Percentiles rank a stretch among this genome's conserved stretches.
phyloP scores from a whole-genome alignment of 2,888 invertebrate species.

The Archips crataeganus region DNA sequence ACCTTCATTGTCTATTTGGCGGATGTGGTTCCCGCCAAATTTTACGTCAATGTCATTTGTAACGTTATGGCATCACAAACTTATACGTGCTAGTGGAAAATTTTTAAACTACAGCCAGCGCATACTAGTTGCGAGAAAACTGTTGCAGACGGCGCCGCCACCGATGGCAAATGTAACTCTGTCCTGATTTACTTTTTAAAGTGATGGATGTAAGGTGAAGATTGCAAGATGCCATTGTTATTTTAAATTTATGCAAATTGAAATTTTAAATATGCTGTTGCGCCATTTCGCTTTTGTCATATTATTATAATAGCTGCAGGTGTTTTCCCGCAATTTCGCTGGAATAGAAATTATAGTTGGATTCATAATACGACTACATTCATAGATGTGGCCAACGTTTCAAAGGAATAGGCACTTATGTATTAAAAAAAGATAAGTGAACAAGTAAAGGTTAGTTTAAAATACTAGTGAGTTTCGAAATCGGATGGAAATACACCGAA shows the following conservation, averaged over 20 bases:
- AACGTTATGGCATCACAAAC: background rate
- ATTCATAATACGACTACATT: conserved; percentile 7
- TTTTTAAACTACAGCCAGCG: background rate
- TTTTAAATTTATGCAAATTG: conserved; percentile 31
- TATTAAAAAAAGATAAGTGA: too few species aligned
- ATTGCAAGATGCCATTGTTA: conserved; percentile 28
- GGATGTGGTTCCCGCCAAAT: conserved; percentile 7
- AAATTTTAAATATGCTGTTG: conserved; percentile 15
- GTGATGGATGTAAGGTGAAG: conserved; percentile 15
- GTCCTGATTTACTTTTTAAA: conserved; percentile 14
- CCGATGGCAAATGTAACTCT: background rate
- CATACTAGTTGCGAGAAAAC: background rate
- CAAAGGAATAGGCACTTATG: background rate
- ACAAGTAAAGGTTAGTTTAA: too few species aligned
- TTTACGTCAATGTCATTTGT: conserved; percentile 5
- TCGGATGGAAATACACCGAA: too few species aligned
- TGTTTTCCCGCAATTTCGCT: conserved; percentile 20
- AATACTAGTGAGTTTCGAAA: too few species aligned
- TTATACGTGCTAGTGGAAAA: background rate
- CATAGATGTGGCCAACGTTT: background rate
- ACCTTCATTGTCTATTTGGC: conserved; percentile 5
- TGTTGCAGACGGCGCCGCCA: background rate
- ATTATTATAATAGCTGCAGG: conserved; percentile 13
- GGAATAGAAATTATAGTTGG: conserved; percentile 19
- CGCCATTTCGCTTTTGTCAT: conserved; percentile 37